Evolutionary conservation across 2,888 invertebrate genomes (phyloP), one percentile per base, ranked within the genome.

Genomic region (Zelleria hepariella): DNA sequence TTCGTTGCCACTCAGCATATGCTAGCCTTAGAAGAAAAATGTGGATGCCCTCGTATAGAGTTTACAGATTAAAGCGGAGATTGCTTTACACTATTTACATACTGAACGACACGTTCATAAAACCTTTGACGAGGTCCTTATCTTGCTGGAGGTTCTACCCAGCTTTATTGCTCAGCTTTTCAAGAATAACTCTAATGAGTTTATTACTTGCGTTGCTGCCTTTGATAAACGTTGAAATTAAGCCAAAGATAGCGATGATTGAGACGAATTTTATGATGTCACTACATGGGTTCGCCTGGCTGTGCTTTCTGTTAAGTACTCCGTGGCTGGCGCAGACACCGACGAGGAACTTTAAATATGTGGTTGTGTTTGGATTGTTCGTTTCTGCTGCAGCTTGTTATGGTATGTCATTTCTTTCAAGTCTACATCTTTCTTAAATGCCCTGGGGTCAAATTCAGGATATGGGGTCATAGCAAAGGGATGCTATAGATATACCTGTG

Each of bases 131-230:
- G 15, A 78, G 87, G 55, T 88, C 89, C 1, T 64, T 89, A 47
- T 78, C 82, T 21, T 82, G 82, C 66, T 85, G 86, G 79, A 78
- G 77, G 59, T 89, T 89, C 70, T 89, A 89, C 68, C 89, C 89
- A 6, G 80, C 85, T 1, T 64, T 89, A 58, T 63, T 88, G 60
- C 68, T 89, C 48, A 76, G 72, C 62, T 82, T 86, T 61, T 71
- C 80, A 10, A 83, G 80, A 65, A 63, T 83, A 24, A 77, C 77
- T 68, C 72, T 88, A 63, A 78, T 81, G 20, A 74, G 82, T n/a
- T 68, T 86, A 62, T 71, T 73, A 26, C 67, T 87, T 58, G 76
- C 80, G 5, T 68, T 83, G 21, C 63, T 88, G 60, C 83, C 88
- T 49, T 70, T 81, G 67, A 77, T 87, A 62, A 85, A 83, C 18